These are phyloP conservation scores for Pseudocheirus occidentalis DNA, from an alignment of 2,797 vertebrate genomes.

Conservation along the genomic window DNA sequence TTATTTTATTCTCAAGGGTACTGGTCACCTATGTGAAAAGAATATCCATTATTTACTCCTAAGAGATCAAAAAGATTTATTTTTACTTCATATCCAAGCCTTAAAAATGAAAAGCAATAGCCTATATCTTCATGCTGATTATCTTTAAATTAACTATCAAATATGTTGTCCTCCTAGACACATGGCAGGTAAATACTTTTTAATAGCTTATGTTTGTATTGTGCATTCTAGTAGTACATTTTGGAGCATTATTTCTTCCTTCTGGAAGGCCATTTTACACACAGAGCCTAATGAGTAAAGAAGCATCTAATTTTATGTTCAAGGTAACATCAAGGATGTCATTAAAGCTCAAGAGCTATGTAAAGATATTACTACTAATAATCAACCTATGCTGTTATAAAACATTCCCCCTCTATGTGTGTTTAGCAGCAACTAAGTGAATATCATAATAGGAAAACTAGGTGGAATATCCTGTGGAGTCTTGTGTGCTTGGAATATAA, in stretches of 20 bases:
- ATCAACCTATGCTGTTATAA: background rate
- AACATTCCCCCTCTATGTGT: background rate
- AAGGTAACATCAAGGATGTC: background rate
- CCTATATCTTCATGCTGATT: background rate
- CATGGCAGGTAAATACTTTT: background rate
- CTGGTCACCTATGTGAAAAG: background rate
- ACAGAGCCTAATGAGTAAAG: background rate
- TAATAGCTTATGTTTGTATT: background rate
- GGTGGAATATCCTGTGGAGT: constrained; percentile 62
- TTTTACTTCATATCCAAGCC: background rate
- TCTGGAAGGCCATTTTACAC: background rate
- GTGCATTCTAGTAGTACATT: background rate
- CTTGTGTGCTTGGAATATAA: constrained; percentile 56
- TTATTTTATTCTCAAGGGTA: background rate
- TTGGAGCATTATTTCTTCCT: background rate
- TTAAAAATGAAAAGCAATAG: background rate
- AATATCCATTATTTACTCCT: background rate
- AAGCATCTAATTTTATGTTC: background rate
- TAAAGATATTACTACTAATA: background rate
- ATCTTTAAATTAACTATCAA: background rate
- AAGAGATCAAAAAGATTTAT: background rate
- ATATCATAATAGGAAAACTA: constrained; percentile 36
- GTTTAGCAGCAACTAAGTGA: constrained; percentile 23
- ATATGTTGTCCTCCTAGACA: background rate
- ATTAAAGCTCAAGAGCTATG: too few relatives aligned